These are phyloP conservation scores for Illadopsis cleaveri DNA, from an alignment of 2,113 vertebrate genomes.

Conservation along the genomic window DNA sequence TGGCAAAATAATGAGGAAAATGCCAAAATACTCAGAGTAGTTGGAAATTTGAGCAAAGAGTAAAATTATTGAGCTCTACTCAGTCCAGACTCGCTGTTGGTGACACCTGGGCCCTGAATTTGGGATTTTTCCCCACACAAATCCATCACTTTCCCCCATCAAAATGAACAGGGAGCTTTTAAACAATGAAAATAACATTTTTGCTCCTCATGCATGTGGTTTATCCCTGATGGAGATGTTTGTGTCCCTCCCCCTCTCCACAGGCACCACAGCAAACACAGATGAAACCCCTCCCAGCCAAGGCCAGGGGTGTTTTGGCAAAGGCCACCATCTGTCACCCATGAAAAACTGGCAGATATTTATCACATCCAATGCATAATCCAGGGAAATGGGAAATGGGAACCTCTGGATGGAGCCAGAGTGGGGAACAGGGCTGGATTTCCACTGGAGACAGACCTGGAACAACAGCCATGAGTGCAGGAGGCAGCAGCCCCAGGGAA, in stretches of 20 bases:
- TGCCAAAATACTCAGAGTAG: background rate
- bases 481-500: background rate
- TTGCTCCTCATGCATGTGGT: background rate
- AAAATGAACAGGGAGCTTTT: background rate
- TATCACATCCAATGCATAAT: background rate
- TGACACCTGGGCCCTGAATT: background rate
- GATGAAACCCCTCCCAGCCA: background rate
- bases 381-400: background rate
- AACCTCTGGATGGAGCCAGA: background rate
- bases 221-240: background rate
- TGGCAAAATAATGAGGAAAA: slow-evolving; percentile 17
- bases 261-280: background rate
- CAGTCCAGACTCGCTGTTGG: background rate
- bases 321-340: background rate
- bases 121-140: background rate
- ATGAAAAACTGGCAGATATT: background rate
- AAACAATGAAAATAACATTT: background rate
- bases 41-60: background rate
- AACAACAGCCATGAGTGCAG: background rate
- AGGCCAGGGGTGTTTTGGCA: background rate
- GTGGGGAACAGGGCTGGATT: background rate
- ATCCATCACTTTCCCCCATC: background rate
- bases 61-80: background rate
- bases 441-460: background rate
- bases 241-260: background rate